A percentile compares a stretch with the other conserved stretches of the same genome.
Evolutionary conservation across 2,113 vertebrate genomes (phyloP).

Genomic region (Chaetura pelagica): DNA sequence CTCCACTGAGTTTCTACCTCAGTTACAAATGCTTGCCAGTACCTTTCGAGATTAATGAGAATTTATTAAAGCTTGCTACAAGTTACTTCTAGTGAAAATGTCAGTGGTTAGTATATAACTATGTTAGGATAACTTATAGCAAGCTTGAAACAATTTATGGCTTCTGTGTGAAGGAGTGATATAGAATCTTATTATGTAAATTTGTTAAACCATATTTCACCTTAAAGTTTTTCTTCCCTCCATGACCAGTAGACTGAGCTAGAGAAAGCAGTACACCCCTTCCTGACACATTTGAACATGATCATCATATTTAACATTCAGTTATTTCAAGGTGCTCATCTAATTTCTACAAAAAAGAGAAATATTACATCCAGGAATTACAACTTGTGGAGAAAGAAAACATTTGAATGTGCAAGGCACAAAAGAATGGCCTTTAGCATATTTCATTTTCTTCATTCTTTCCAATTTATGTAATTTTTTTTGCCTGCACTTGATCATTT

Average conservation of each 20-base stretch:
- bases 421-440: neutral
- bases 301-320: neutral
- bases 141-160: slow-evolving; percentile 30
- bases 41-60: neutral
- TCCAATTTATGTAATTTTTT: neutral
- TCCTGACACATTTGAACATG: neutral
- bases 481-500: neutral
- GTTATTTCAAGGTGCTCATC: neutral
- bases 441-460: neutral
- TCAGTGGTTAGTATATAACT: slow-evolving; percentile 24
- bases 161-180: slow-evolving; percentile 2
- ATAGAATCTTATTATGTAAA: slow-evolving; percentile 43
- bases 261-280: neutral
- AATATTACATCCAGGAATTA: neutral
- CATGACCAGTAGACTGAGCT: slow-evolving; percentile 14
- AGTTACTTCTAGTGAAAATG: slow-evolving; percentile 12
- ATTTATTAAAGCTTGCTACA: slow-evolving; percentile 11
- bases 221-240: slow-evolving; percentile 10
- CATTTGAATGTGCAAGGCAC: neutral
- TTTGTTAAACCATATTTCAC: slow-evolving; percentile 19
- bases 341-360: slow-evolving; percentile 3
- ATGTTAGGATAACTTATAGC: slow-evolving; percentile 27
- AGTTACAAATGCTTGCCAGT: neutral
- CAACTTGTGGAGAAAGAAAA: neutral
- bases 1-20: neutral